Conservation (phyloP, 2,797 vertebrate species). For the Sphenopsis melanotis region DNA sequence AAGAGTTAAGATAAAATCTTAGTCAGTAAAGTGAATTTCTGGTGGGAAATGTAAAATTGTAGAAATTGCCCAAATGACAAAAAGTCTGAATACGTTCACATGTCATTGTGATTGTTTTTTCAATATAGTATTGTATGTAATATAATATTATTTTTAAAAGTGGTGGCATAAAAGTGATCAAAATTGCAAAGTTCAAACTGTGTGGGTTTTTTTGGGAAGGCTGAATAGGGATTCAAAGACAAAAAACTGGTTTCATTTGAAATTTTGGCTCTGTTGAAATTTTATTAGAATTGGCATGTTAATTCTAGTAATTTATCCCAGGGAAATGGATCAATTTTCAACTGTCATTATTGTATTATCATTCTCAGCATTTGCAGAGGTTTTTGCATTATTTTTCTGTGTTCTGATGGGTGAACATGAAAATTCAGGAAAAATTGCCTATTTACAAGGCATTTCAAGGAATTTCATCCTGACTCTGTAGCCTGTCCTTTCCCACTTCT, state of each 20-base stretch:
- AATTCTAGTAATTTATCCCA: background rate
- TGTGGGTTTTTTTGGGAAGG: accelerated
- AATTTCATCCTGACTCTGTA: background rate
- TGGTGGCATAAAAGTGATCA: background rate
- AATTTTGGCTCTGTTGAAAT: background rate
- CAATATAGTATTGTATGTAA: background rate
- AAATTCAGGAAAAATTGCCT: background rate
- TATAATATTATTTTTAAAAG: background rate
- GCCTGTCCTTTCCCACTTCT: background rate
- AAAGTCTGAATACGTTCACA: background rate
- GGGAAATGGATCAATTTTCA: accelerated
- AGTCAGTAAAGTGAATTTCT: background rate
- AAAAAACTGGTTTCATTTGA: background rate
- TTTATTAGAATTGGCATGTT: background rate
- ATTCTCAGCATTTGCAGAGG: background rate
- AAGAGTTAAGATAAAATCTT: background rate
- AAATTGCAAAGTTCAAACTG: background rate
- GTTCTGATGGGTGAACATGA: background rate
- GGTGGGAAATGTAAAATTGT: background rate
- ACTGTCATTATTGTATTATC: background rate
- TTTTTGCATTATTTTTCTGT: background rate
- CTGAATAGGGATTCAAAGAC: background rate
- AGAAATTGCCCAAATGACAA: background rate
- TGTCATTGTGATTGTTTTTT: background rate
- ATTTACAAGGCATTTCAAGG: background rate